Percentiles rank a stretch among this genome's conserved stretches.
phyloP scores from a whole-genome alignment of 2,797 vertebrate species.

The Mastacembelus armatus region DNA sequence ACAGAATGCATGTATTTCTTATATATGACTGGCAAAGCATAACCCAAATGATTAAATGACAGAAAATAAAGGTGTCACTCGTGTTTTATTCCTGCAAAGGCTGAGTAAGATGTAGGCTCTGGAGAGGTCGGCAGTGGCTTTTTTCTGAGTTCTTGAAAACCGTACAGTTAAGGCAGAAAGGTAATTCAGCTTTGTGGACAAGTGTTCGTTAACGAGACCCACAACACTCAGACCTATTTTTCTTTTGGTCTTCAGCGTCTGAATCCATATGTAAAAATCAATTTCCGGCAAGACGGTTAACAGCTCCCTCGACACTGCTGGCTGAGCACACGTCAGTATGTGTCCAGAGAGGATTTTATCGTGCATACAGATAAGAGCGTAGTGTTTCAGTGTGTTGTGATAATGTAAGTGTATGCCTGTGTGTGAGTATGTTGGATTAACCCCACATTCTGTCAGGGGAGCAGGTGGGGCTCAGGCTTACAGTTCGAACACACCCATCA shows the following conservation, averaged over 20 bases:
- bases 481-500: constrained; percentile 12
- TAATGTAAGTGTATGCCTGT: constrained; percentile 17
- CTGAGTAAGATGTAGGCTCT: neutral
- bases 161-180: constrained; percentile 3
- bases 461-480: constrained; percentile 38
- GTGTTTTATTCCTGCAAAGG: neutral
- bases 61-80: constrained; percentile 1
- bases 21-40: no score
- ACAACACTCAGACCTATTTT: neutral
- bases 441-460: constrained; percentile 27
- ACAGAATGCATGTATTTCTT: no score
- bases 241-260: constrained; percentile 29
- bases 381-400: constrained; percentile 27
- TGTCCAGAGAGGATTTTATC: constrained; percentile 12
- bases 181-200: constrained; percentile 23
- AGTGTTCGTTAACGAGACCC: constrained; percentile 13
- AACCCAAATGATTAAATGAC: neutral
- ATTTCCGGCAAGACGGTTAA: constrained; percentile 34
- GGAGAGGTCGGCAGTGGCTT: neutral
- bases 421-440: constrained; percentile 35
- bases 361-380: neutral
- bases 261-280: constrained; percentile 47
- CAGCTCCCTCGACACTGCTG: constrained; percentile 20
- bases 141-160: constrained; percentile 6
- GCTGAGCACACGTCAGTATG: neutral